A percentile compares a stretch with the other conserved stretches of the same genome.
Evolutionary conservation across 2,113 vertebrate genomes (phyloP).

Genomic region (Synodontis membranacea): DNA sequence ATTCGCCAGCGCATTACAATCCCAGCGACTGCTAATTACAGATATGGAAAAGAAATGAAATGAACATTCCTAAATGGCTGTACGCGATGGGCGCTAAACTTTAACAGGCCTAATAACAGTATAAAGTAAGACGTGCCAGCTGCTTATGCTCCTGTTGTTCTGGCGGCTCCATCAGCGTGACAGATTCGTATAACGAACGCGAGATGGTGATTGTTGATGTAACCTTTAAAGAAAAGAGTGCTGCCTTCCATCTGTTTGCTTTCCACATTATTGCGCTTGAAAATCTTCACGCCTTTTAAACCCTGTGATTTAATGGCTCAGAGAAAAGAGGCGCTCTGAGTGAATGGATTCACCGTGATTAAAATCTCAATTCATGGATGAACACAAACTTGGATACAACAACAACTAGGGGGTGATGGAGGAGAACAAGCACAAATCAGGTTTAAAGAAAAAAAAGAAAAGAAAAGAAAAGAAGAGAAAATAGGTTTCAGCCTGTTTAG

Average conservation of each 20-base stretch:
- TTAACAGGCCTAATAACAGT: slow-evolving; percentile 30
- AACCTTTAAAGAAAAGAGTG: not conserved
- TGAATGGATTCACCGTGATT: slow-evolving; percentile 69
- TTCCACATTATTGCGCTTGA: slow-evolving; percentile 28
- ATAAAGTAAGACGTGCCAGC: not conserved
- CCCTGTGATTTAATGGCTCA: slow-evolving; percentile 62
- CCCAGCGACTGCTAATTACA: not conserved
- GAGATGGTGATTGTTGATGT: slow-evolving; percentile 12
- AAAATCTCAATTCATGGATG: slow-evolving; percentile 69
- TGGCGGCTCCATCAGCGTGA: not conserved
- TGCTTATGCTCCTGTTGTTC: not conserved
- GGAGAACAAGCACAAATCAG: slow-evolving; percentile 62
- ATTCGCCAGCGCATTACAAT: not conserved
- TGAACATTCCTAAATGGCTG: slow-evolving; percentile 1
- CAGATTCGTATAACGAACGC: not conserved
- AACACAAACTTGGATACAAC: slow-evolving; percentile 66
- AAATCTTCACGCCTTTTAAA: slow-evolving; percentile 38
- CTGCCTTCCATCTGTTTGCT: slow-evolving; percentile 17
- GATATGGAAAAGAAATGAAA: slow-evolving; percentile 7
- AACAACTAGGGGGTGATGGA: slow-evolving; percentile 49
- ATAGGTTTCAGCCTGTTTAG: not conserved
- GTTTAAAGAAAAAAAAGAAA: slow-evolving; percentile 55
- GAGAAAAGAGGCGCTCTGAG: slow-evolving; percentile 71
- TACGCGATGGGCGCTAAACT: not conserved
- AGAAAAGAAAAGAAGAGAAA: no score